phyloP scores from a whole-genome alignment of 2,888 invertebrate genomes.

The Drosophila neonasuta region DNA sequence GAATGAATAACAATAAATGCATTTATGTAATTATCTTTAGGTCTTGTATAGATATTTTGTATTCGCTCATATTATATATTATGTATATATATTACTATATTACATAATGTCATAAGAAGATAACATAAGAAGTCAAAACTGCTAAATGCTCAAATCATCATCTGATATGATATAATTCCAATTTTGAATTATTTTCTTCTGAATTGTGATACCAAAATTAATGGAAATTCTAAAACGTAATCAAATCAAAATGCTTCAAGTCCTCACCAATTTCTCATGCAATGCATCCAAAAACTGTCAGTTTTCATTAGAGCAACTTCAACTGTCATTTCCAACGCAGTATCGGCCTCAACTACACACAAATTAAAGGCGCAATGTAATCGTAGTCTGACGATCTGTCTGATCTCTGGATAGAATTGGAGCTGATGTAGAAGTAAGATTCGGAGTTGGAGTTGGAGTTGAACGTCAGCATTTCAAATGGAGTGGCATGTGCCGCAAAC shows the following conservation, averaged over 20 bases:
- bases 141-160: no score
- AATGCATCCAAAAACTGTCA: conserved; percentile 68
- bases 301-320: conserved; percentile 70
- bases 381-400: conserved; percentile 40
- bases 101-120: no score
- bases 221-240: conserved; percentile 34
- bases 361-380: conserved; percentile 27
- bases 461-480: conserved; percentile 56
- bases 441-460: conserved; percentile 8
- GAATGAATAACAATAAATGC: no score
- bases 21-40: no score
- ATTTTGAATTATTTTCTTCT: no score
- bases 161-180: no score
- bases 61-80: no score
- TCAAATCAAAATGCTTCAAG: conserved; percentile 33
- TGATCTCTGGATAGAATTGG: conserved; percentile 24
- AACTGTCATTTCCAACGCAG: conserved; percentile 7
- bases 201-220: neutral
- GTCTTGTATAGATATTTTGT: no score
- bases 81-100: no score
- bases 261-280: conserved; percentile 46
- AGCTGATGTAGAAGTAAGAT: conserved; percentile 7
- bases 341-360: conserved; percentile 10
- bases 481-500: conserved; percentile 77
- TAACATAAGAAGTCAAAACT: no score